Conservation (phyloP, 2,888 invertebrate genomes). For the Stenoptilia bipunctidactyla region DNA sequence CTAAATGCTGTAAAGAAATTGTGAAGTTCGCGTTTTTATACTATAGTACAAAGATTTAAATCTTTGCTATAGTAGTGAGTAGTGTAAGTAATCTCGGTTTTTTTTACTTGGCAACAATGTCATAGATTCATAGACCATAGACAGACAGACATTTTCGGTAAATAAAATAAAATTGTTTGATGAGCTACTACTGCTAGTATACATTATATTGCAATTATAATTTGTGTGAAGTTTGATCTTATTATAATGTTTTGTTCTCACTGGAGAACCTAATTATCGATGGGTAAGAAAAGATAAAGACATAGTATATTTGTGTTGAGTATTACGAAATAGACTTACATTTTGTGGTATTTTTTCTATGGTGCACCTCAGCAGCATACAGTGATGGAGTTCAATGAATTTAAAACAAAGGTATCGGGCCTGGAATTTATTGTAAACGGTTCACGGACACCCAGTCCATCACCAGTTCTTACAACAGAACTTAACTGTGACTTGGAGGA, state of each 20-base stretch:
- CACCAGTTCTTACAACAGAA: slow-evolving; percentile 51
- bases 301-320: slow-evolving; percentile 7
- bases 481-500: slow-evolving; percentile 59
- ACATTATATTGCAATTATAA: no score
- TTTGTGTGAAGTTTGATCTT: no score
- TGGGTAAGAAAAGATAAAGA: slow-evolving; percentile 41
- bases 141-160: not conserved
- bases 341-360: slow-evolving; percentile 20
- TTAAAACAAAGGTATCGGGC: slow-evolving; percentile 49
- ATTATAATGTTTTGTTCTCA: slow-evolving; percentile 59
- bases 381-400: slow-evolving; percentile 67
- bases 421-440: slow-evolving; percentile 44
- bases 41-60: no score
- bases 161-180: not conserved
- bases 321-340: not conserved
- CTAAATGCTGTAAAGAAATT: no score
- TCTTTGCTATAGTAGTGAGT: no score
- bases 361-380: slow-evolving; percentile 50
- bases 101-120: no score
- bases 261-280: slow-evolving; percentile 60
- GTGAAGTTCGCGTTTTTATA: no score
- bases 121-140: no score
- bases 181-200: no score
- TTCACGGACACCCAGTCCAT: slow-evolving; percentile 45
- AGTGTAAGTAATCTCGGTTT: no score